A percentile compares a stretch with the other conserved stretches of the same genome.
phyloP scores from a whole-genome alignment of 2,113 vertebrate genomes.

The Corythornis vintsioides region DNA sequence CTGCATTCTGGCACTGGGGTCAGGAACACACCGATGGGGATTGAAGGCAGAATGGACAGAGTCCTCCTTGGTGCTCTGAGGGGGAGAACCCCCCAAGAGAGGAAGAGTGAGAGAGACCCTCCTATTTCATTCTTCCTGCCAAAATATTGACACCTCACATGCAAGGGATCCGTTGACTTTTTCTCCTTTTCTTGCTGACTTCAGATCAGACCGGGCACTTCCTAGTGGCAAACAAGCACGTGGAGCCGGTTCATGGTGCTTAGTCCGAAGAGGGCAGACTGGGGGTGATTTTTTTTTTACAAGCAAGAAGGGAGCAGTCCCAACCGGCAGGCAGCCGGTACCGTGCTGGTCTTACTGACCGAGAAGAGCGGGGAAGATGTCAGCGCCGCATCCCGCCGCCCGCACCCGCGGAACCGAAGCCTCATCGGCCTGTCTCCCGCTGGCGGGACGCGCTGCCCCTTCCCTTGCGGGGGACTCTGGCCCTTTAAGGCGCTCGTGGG shows the following conservation, averaged over 20 bases:
- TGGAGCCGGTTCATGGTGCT: neutral
- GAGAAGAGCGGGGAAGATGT: fast-evolving
- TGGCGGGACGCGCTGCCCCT: no score
- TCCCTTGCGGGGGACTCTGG: fast-evolving
- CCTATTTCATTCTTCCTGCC: neutral
- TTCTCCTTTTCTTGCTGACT: neutral
- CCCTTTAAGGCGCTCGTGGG: neutral
- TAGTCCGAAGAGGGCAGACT: neutral
- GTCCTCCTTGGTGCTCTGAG: no score
- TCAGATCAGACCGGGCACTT: neutral
- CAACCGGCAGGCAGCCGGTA: neutral
- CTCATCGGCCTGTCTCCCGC: neutral
- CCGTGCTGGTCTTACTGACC: neutral
- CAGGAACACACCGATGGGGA: no score
- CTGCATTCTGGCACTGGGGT: no score
- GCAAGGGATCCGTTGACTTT: neutral
- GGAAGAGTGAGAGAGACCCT: no score
- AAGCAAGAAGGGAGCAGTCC: neutral
- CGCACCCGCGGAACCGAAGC: neutral
- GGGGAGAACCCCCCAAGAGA: no score
- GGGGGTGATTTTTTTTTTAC: neutral
- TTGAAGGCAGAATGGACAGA: no score
- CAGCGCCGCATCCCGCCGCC: neutral
- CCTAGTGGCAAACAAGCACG: neutral
- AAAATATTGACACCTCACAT: neutral